Conservation (phyloP, 2,113 vertebrate genomes). For the Glaucomys volans region DNA sequence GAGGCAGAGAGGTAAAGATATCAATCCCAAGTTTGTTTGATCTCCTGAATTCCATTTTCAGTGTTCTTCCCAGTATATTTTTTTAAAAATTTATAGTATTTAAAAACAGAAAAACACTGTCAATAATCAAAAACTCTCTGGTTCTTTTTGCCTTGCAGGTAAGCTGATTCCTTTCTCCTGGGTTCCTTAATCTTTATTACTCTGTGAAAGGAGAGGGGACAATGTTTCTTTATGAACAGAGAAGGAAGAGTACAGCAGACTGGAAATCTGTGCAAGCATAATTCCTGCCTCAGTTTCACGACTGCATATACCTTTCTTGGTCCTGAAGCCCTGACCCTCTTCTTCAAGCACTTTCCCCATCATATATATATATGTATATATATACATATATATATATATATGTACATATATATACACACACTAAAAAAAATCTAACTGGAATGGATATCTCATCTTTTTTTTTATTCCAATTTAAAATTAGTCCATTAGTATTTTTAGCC, state of each 20-base stretch:
- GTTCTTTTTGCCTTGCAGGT: constrained; percentile 1
- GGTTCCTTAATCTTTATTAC: background rate
- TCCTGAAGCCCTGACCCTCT: background rate
- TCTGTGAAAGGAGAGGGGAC: background rate
- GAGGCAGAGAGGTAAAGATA: background rate
- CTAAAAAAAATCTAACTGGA: background rate
- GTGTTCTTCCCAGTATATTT: background rate
- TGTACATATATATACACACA: rapidly evolving
- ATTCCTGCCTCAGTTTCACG: background rate
- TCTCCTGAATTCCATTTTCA: background rate
- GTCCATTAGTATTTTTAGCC: too few relatives aligned
- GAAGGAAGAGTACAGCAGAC: background rate
- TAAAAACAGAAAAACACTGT: background rate
- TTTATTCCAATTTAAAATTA: background rate
- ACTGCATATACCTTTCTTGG: background rate
- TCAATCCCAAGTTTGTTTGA: background rate
- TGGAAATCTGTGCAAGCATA: background rate
- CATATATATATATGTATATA: rapidly evolving
- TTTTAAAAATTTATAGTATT: constrained; percentile 12
- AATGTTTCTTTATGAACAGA: background rate
- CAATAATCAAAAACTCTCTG: background rate
- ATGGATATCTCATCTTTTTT: background rate
- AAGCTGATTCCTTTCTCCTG: background rate
- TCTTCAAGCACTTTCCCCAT: background rate
- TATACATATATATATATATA: too few relatives aligned